Base-by-base conservation (phyloP, 2,888 invertebrate species). In the Cenopis cana region DNA sequence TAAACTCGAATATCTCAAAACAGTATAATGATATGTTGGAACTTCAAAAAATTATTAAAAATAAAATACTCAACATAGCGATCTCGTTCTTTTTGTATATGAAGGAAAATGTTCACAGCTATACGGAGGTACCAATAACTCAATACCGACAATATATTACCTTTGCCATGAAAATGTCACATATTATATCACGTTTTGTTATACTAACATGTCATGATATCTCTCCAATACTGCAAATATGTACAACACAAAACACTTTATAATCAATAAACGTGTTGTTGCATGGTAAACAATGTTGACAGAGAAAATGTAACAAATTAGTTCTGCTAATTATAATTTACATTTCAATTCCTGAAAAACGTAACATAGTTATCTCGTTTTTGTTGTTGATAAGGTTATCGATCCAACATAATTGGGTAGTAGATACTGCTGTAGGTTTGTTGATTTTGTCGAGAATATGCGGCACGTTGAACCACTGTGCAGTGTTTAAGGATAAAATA, bases 361-460 rank as follows among this genome's bases (percentile, higher is more conserved):
- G n/a, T 14, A 52, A 12, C 38, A 9, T 20, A 24, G 10, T 54
- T 38, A 54, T 54, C 38, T 24, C 64, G 54, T 52, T 64, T 50
- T 50, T 57, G 36, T 56, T 69, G 38, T 57, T 64, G 69, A 57
- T 57, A 69, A 62, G 33, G 24, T 56, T 69, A 69, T 69, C 49
- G 62, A 57, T 64, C 49, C 56, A 17, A n/a, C 38, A 18, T 29
- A 57, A n/a, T 69, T 69, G 62, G 38, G 29, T 18, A 24, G 11
- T 64, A 36, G 36, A 57, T 38, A 64, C 62, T 52, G 46, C 61
- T 24, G 36, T 64, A n/a, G 17, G 29, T 50, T 11, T 36, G 38
- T 41, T 33, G 18, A 46, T 18, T 64, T 69, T 69, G 69, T 14
- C 59, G 14, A 20, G 10, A 57, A 65, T 33, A 33, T 46, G 10